phyloP scores from a whole-genome alignment of 1,140 invertebrate species.

The Ephestia elutella region DNA sequence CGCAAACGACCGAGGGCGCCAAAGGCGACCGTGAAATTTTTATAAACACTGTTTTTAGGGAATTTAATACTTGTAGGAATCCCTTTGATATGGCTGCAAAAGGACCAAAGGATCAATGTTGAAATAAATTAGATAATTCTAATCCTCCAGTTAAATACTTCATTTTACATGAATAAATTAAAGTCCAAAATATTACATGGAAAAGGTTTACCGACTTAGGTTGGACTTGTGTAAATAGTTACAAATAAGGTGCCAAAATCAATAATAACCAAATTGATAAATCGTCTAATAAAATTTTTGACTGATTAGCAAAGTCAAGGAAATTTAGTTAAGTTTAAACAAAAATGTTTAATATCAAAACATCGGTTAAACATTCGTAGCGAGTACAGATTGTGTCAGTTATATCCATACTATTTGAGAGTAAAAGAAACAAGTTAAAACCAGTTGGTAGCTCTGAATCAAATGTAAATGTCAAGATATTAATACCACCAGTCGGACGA shows the following conservation, averaged over 20 bases:
- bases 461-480: conserved; percentile 1
- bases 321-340: too few relatives aligned
- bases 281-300: too few relatives aligned
- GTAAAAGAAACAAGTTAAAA: neutral
- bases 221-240: too few relatives aligned
- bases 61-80: neutral
- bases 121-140: neutral
- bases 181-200: too few relatives aligned
- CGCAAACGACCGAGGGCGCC: neutral
- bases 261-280: too few relatives aligned
- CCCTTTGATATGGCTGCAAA: neutral
- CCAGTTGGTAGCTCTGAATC: neutral
- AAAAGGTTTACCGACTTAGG: too few relatives aligned
- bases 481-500: neutral
- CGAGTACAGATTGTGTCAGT: neutral
- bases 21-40: neutral
- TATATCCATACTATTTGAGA: neutral
- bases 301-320: too few relatives aligned
- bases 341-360: too few relatives aligned
- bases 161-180: too few relatives aligned
- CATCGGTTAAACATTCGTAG: too few relatives aligned
- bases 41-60: neutral
- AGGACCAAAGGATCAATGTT: too few relatives aligned
- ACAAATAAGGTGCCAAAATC: too few relatives aligned
- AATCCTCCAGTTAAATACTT: neutral